Evolutionary conservation across 92 coral and sea anemone genomes (phyloP).

Genomic region (Porites lobata): DNA sequence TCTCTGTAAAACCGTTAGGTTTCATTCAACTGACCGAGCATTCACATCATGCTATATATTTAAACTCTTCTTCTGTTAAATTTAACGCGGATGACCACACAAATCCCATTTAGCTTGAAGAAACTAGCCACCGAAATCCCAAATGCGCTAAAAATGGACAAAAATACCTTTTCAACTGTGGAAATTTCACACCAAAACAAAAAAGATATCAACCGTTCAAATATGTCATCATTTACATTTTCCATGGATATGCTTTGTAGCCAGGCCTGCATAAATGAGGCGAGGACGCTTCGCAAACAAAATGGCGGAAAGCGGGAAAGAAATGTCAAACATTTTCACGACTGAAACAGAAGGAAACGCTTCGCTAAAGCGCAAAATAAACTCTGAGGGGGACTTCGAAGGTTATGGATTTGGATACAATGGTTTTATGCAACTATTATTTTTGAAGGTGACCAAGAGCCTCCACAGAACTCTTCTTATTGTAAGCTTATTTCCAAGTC

Average conservation of each 20-base stretch:
- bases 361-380: background rate
- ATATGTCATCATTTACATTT: conserved; percentile 51
- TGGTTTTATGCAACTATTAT: conserved; percentile 55
- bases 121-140: no score
- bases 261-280: conserved; percentile 52
- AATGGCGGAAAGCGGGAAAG: conserved; percentile 40
- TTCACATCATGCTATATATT: background rate
- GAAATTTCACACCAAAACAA: conserved; percentile 36
- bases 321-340: background rate
- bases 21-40: no score
- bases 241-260: conserved; percentile 57
- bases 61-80: background rate
- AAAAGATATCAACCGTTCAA: conserved; percentile 19
- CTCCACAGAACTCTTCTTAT: background rate
- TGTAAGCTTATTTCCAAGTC: background rate
- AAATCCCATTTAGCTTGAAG: background rate
- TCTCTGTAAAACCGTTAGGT: conserved; percentile 23
- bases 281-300: conserved; percentile 45
- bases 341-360: conserved; percentile 19
- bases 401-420: conserved; percentile 74
- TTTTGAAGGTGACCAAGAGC: background rate
- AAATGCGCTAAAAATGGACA: background rate
- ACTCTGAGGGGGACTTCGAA: background rate
- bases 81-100: background rate
- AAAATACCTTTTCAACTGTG: conserved; percentile 14